phyloP scores from a whole-genome alignment of 2,888 invertebrate species.

The Saturnia pavonia region DNA sequence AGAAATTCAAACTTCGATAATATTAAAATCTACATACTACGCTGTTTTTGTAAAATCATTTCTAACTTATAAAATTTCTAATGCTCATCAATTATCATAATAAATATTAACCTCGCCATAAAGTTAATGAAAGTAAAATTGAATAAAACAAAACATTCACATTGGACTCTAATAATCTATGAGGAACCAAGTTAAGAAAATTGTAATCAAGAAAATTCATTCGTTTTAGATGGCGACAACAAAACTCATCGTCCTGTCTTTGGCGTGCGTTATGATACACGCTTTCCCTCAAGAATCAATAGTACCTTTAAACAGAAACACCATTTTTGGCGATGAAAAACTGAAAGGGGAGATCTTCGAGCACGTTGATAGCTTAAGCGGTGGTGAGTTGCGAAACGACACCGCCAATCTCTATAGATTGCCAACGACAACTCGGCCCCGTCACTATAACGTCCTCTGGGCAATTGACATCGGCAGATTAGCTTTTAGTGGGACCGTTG shows the following conservation, averaged over 20 bases:
- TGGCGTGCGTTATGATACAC: conserved; percentile 43
- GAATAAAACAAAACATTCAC: too few relatives aligned
- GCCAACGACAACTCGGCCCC: conserved; percentile 75
- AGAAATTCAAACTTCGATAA: too few relatives aligned
- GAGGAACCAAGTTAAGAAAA: neutral
- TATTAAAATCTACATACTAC: too few relatives aligned
- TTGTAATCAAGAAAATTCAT: neutral
- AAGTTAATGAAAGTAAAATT: too few relatives aligned
- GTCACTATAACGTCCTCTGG: conserved; percentile 75
- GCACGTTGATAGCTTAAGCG: conserved; percentile 39
- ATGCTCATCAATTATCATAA: too few relatives aligned
- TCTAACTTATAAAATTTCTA: too few relatives aligned
- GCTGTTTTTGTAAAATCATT: too few relatives aligned
- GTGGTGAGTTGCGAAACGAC: conserved; percentile 29
- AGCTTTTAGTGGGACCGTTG: conserved; percentile 59
- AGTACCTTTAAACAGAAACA: conserved; percentile 49
- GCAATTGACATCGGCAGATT: conserved; percentile 56
- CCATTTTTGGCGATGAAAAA: conserved; percentile 67
- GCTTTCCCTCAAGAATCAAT: conserved; percentile 43
- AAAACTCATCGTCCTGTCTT: conserved; percentile 45
- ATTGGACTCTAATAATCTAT: neutral
- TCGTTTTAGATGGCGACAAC: conserved; percentile 62
- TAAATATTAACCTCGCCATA: too few relatives aligned
- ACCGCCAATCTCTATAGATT: conserved; percentile 60
- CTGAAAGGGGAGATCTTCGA: conserved; percentile 64